Percentiles rank a stretch among this genome's conserved stretches.
Evolutionary conservation across 2,888 invertebrate genomes (phyloP).

Genomic region (Pecten maximus): DNA sequence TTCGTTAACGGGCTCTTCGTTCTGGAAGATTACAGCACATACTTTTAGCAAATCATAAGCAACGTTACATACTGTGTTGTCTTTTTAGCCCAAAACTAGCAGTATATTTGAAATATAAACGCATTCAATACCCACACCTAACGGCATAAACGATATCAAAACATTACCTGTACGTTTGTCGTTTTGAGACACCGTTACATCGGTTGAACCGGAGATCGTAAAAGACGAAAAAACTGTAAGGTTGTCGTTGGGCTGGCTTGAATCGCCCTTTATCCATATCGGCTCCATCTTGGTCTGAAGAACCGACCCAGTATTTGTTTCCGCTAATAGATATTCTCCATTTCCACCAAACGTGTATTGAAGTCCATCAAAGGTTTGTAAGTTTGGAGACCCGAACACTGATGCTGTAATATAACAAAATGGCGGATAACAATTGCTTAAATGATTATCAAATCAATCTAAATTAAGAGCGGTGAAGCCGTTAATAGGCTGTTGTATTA

Average conservation of each 20-base stretch:
- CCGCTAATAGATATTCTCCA: conserved; percentile 38
- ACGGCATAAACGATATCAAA: no score
- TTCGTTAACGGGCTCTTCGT: no score
- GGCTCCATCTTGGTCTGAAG: conserved; percentile 38
- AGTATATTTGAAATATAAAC: no score
- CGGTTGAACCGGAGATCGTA: not conserved
- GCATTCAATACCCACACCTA: not conserved
- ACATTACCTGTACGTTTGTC: conserved; percentile 45
- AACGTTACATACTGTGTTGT: no score
- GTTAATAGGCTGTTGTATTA: no score
- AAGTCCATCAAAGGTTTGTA: conserved; percentile 43
- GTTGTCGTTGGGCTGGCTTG: conserved; percentile 36
- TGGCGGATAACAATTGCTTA: not conserved
- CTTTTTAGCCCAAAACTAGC: no score
- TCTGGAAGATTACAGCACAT: no score
- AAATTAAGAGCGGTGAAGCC: no score
- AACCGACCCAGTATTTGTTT: not conserved
- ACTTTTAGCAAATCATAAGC: no score
- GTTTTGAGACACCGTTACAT: conserved; percentile 41
- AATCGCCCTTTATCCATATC: conserved; percentile 39
- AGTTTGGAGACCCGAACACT: conserved; percentile 41
- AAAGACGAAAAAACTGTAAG: conserved; percentile 42
- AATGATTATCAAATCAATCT: not conserved
- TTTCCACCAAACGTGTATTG: conserved; percentile 43
- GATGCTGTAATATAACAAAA: not conserved